A percentile compares a stretch with the other conserved stretches of the same genome.
Conservation (phyloP, 2,113 vertebrate genomes). For the Lichenostomus cassidix region DNA sequence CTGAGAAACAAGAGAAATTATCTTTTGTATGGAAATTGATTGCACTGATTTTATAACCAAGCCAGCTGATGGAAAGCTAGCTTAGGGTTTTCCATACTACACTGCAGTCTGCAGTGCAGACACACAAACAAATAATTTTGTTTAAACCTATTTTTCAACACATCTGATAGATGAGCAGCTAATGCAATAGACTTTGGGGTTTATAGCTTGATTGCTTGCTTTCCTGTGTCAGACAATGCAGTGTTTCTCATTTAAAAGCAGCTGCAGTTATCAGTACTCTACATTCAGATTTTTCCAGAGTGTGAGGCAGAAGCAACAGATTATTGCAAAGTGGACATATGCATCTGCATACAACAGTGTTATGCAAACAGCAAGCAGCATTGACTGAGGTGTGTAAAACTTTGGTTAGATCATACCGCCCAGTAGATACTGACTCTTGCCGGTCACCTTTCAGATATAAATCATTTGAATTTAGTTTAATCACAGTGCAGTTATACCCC, state of each 20-base stretch:
- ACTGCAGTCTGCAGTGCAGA: slow-evolving; percentile 19
- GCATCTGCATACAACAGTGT: slow-evolving; percentile 71
- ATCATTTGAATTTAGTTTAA: slow-evolving; percentile 84
- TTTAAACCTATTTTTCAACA: neutral
- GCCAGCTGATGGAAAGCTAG: neutral
- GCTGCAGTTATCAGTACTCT: slow-evolving; percentile 52
- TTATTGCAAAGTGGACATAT: slow-evolving; percentile 66
- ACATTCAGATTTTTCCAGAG: slow-evolving; percentile 61
- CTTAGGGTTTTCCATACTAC: neutral
- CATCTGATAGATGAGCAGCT: slow-evolving; percentile 4
- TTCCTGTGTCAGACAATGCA: slow-evolving; percentile 66
- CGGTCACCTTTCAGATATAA: slow-evolving; percentile 98
- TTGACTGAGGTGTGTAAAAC: slow-evolving; percentile 80
- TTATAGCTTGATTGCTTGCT: slow-evolving; percentile 42
- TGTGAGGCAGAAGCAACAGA: slow-evolving; percentile 77
- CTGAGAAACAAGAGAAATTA: neutral
- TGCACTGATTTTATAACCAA: neutral
- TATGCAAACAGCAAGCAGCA: slow-evolving; percentile 86
- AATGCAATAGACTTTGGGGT: neutral
- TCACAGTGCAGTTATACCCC: slow-evolving; percentile 66
- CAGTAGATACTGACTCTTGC: slow-evolving; percentile 93
- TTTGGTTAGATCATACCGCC: slow-evolving; percentile 91
- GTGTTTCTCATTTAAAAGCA: slow-evolving; percentile 70
- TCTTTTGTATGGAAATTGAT: neutral
- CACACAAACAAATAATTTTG: neutral